Evolutionary conservation across 2,113 vertebrate species (phyloP), one percentile per base, ranked within the genome.

Genomic region (Tichodroma muraria): DNA sequence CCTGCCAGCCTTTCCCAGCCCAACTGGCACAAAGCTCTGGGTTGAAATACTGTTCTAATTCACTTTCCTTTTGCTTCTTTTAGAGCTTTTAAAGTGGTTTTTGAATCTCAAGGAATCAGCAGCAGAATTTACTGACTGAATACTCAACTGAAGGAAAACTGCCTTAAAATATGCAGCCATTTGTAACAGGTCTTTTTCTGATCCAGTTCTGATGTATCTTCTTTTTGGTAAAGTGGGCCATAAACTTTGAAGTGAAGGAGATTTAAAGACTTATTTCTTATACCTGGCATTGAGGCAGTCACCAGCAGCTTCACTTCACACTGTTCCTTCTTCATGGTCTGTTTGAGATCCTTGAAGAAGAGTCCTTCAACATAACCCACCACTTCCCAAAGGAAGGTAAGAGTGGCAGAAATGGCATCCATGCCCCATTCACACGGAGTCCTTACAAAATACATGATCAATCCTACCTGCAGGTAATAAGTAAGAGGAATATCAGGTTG

Each of bases 241-340:
- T 33, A 49, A 92, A 88, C 13, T 47, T 61, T 25, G 31, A 90
- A 89, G 7, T 35, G 19, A 59, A 83, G 42, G 33, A 77, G 21
- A 59, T 60, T 54, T 37, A 77, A 86, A 90, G 57, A 68, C 11
- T 71, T 14, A 28, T 80, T 89, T 80, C 30, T 54, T 12, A 88
- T 96, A 99, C 99, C 99, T 98, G 99, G 99, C 99, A 99, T 99
- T 1, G 99, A 99, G 9, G 99, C 99, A 4, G 99, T 99, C 73
- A 99, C 99, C 84, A 99, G 97, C 63, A 99, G 98, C 83, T 99
- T 99, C 76, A 99, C 99, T 95, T 99, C 99, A 93, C 99, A 99
- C 87, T 99, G 99, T 84, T 99, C 99, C 89, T 99, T 99, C 97
- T 99, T 99, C 99, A 99, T 99, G 45, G 99, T 99, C 97, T 99